Evolutionary conservation across 2,888 invertebrate genomes (phyloP), one percentile per base, ranked within the genome.

Genomic region (Nebria salina): DNA sequence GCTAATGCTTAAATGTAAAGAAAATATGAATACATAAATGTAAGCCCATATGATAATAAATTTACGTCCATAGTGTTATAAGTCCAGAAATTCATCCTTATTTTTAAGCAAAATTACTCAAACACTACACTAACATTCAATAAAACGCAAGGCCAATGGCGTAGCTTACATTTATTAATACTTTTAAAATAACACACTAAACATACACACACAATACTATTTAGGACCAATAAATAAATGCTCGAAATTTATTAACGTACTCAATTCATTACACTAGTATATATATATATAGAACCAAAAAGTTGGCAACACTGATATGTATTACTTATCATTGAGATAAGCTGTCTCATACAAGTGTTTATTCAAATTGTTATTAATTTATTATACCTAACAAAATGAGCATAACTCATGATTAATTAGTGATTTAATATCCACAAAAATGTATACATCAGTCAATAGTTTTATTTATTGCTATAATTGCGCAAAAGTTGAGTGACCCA

Each of bases 1-100:
- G 88, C 84, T 87, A 86, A 86, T 87, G 88, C 89, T 89, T 89
- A 87, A 88, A 86, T 88, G 88, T 88, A 88, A 87, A 88, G 86
- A 87, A 68, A 68, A 68, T 68, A 77, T 77, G 77, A 54, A 54
- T 84, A 78, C 79, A 85, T 88, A 86, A 85, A 86, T 88, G 87
- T 88, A 88, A 87, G 85, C 75, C 75, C 79, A 86, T 83, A 86
- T 85, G 85, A 87, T 87, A 87, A 88, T 86, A 87, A 88, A 85
- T 87, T 88, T 87, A 87, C 88, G 88, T 88, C 88, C 88, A 88
- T 80, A 80, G 79, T 80, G 79, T 80, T 80, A 80, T 80, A 80
- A 78, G 13, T 70, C 54, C 54, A 54, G 54, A 3, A 54, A 54
- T 54, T 54, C 54, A 54, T 54, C 54, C 54, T 54, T 54, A 54